Conservation (phyloP, 2,113 vertebrate genomes). For the Isurus oxyrinchus region DNA sequence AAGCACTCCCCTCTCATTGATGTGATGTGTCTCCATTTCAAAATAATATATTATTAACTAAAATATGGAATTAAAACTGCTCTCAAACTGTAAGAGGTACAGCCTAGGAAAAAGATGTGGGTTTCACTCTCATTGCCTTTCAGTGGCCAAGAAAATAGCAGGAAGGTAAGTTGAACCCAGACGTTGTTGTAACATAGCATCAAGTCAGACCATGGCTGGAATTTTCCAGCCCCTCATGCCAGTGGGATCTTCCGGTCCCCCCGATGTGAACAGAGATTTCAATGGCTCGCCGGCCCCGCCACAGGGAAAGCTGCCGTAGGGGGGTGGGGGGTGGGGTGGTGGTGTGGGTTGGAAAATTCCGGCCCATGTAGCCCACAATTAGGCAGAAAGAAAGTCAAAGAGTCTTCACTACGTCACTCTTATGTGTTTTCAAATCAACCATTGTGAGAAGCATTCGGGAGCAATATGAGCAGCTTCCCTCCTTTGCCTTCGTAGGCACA, state of each 20-base stretch:
- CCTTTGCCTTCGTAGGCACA: too few relatives aligned
- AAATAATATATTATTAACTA: not conserved
- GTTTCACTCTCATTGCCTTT: not conserved
- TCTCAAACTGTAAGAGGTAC: not conserved
- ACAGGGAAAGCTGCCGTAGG: too few relatives aligned
- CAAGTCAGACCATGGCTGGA: not conserved
- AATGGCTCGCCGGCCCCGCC: too few relatives aligned
- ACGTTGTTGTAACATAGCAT: not conserved
- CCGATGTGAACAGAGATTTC: too few relatives aligned
- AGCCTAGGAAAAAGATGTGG: not conserved
- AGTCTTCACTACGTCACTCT: not conserved
- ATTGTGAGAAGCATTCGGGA: not conserved
- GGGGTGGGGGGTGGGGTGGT: too few relatives aligned
- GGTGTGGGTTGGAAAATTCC: too few relatives aligned
- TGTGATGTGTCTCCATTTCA: not conserved
- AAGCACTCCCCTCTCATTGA: not conserved
- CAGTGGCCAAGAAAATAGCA: too few relatives aligned
- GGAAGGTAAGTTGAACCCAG: too few relatives aligned
- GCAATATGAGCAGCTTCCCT: too few relatives aligned
- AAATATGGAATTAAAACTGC: not conserved
- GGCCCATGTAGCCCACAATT: not conserved
- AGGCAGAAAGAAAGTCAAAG: not conserved
- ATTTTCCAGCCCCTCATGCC: too few relatives aligned
- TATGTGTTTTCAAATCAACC: not conserved
- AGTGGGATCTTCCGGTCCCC: too few relatives aligned